These are phyloP conservation scores for Cecropterus lyciades DNA, from an alignment of 1,140 invertebrate species.

Conservation along the genomic window DNA sequence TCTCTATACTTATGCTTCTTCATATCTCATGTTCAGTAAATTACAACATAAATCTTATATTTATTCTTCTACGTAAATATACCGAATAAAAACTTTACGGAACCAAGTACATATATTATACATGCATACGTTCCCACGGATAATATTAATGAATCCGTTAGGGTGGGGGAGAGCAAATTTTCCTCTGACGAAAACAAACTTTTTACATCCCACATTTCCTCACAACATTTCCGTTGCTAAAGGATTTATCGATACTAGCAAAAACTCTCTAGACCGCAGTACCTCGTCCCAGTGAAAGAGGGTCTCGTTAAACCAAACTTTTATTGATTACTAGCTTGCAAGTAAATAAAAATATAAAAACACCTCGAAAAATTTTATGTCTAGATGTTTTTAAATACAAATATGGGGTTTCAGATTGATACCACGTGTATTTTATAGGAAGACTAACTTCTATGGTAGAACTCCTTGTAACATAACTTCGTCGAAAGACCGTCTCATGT, in stretches of 20 bases:
- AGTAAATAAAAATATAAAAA: slow-evolving; percentile 4
- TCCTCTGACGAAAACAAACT: slow-evolving; percentile 3
- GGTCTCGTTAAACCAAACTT: slow-evolving; percentile 12
- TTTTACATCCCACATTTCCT: neutral
- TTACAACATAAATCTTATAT: no score
- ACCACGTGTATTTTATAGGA: neutral
- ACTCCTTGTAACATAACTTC: no score
- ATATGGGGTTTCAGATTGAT: neutral
- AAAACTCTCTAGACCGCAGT: slow-evolving; percentile 2
- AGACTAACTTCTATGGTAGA: no score
- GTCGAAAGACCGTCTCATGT: no score
- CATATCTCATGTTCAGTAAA: no score
- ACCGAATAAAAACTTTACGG: no score
- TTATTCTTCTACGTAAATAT: no score
- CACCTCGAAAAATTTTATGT: neutral
- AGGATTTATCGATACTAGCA: neutral
- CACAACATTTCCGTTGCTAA: neutral
- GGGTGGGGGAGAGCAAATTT: neutral
- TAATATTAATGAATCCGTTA: neutral
- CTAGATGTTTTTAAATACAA: neutral
- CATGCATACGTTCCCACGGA: neutral
- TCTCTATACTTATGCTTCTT: no score
- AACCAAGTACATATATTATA: no score
- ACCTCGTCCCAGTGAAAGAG: neutral
- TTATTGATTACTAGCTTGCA: neutral